A percentile compares a stretch with the other conserved stretches of the same genome.
These are phyloP conservation scores for Sphaeramia orbicularis DNA, from an alignment of 2,797 vertebrate species.

Conservation along the genomic window DNA sequence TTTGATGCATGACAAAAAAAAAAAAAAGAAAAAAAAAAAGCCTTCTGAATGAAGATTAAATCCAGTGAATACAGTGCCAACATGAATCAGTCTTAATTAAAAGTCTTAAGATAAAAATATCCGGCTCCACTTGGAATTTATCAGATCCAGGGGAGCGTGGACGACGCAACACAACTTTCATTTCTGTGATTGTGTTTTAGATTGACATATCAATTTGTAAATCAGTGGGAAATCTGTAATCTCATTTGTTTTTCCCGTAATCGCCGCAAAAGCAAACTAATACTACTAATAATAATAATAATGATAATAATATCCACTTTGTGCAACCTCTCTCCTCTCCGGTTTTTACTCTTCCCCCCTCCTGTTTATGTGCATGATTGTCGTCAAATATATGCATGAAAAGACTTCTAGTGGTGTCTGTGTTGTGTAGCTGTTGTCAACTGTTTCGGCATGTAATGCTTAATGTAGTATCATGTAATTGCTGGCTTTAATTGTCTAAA, in stretches of 20 bases:
- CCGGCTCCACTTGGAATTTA: slow-evolving; percentile 51
- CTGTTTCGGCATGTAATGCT: slow-evolving; percentile 62
- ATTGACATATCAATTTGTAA: slow-evolving; percentile 58
- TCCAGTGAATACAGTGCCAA: slow-evolving; percentile 44
- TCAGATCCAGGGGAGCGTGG: slow-evolving; percentile 50
- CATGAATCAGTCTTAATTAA: slow-evolving; percentile 58
- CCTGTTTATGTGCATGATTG: slow-evolving; percentile 68
- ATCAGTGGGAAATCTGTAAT: slow-evolving; percentile 52
- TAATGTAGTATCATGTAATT: slow-evolving; percentile 66
- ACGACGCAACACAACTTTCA: slow-evolving; percentile 32
- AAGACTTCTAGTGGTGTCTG: slow-evolving; percentile 52
- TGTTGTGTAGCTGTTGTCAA: slow-evolving; percentile 55
- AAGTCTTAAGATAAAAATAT: slow-evolving; percentile 56
- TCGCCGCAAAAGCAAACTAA: slow-evolving; percentile 27
- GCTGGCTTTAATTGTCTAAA: slow-evolving; percentile 45
- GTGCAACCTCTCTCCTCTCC: slow-evolving; percentile 56
- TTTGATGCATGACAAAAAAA: slow-evolving; percentile 21
- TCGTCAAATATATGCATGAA: slow-evolving; percentile 72
- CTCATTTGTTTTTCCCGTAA: slow-evolving; percentile 39
- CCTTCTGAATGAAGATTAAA: slow-evolving; percentile 32
- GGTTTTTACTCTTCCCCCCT: slow-evolving; percentile 49
- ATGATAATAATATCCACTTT: slow-evolving; percentile 45
- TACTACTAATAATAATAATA: slow-evolving; percentile 42
- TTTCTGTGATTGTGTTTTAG: slow-evolving; percentile 23
- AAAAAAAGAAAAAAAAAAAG: slow-evolving; percentile 18